These are phyloP conservation scores for Calosoma granatense DNA, from an alignment of 1,140 invertebrate genomes.

Conservation along the genomic window DNA sequence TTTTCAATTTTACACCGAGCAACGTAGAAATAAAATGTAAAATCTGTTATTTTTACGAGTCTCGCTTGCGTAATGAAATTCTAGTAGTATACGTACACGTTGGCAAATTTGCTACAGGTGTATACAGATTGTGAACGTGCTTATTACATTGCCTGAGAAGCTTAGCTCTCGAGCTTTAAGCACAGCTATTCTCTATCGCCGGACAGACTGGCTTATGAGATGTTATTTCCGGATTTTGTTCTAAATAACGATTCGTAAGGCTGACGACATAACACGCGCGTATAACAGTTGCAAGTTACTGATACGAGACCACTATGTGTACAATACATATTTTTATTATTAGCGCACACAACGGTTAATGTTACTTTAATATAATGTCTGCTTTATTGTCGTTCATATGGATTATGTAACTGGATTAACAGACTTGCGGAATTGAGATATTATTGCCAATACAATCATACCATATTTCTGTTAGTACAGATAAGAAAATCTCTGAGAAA, in stretches of 20 bases:
- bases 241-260: background rate
- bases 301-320: too few species aligned
- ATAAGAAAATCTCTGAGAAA: too few species aligned
- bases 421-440: too few species aligned
- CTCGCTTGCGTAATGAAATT: background rate
- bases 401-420: too few species aligned
- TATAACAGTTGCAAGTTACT: too few species aligned
- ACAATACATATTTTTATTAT: too few species aligned
- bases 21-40: background rate
- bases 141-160: background rate
- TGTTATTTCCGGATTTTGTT: conserved; percentile 5
- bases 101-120: conserved; percentile 1
- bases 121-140: conserved; percentile 4
- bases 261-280: too few species aligned
- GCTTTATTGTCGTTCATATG: too few species aligned
- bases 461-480: too few species aligned
- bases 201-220: background rate
- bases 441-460: too few species aligned
- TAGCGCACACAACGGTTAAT: too few species aligned
- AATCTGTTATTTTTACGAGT: conserved; percentile 1
- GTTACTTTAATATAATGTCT: too few species aligned
- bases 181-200: background rate
- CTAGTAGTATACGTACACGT: background rate
- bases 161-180: background rate
- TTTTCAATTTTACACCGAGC: background rate